A percentile compares a stretch with the other conserved stretches of the same genome.
Conservation (phyloP, 2,797 vertebrate species). For the Bufotes viridis region DNA sequence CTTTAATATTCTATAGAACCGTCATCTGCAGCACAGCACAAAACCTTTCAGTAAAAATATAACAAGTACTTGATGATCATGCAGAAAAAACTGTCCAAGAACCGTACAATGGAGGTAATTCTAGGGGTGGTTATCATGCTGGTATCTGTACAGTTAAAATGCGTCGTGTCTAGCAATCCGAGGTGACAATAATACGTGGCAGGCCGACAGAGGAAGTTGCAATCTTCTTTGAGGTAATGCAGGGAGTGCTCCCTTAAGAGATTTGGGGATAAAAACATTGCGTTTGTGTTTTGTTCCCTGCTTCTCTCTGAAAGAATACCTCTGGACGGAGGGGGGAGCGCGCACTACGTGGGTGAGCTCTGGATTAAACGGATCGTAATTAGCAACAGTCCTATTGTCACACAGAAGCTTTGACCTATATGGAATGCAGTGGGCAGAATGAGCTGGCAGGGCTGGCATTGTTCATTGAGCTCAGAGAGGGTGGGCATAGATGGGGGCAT, state of each 20-base stretch:
- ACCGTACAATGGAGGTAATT: background rate
- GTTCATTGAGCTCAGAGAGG: constrained; percentile 38
- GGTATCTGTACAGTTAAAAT: background rate
- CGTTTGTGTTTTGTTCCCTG: background rate
- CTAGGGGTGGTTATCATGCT: background rate
- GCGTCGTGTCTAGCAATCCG: background rate
- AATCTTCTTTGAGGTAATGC: background rate
- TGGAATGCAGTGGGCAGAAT: constrained; percentile 63
- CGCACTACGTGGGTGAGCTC: constrained; percentile 55
- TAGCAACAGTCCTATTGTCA: constrained; percentile 56
- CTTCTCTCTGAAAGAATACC: background rate
- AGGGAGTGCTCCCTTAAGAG: background rate
- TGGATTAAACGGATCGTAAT: constrained; percentile 43
- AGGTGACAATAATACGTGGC: background rate
- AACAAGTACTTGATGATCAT: background rate
- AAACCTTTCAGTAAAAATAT: background rate
- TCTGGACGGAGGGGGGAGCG: background rate
- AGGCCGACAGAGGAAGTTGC: background rate
- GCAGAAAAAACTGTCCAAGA: background rate
- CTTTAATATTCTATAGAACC: background rate
- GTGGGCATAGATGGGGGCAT: constrained; percentile 33
- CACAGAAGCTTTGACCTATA: constrained; percentile 11
- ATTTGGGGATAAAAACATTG: constrained; percentile 14
- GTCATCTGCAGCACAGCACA: background rate
- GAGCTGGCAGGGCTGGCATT: constrained; percentile 43